These are phyloP conservation scores for Cyanistes caeruleus DNA, from an alignment of 2,113 vertebrate species.

Conservation along the genomic window DNA sequence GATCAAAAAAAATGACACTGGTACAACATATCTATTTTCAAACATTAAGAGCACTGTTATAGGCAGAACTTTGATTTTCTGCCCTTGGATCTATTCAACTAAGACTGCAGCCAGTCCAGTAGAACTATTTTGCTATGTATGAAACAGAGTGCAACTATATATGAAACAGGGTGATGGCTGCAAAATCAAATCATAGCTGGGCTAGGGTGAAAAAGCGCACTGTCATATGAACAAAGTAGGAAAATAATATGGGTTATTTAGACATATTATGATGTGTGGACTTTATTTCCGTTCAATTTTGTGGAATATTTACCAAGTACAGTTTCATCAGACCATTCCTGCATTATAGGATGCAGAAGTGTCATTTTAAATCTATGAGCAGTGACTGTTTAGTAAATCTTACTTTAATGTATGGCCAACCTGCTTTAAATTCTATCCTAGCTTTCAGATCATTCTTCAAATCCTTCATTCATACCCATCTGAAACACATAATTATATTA, in stretches of 20 bases:
- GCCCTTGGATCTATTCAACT: background rate
- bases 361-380: background rate
- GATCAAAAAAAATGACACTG: background rate
- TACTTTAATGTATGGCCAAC: background rate
- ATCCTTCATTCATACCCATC: background rate
- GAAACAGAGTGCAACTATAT: background rate
- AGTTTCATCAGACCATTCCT: background rate
- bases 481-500: slow-evolving; percentile 13
- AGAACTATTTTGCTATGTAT: background rate
- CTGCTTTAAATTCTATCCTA: background rate
- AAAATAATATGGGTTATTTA: background rate
- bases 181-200: background rate
- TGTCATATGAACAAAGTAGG: background rate
- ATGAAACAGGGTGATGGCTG: background rate
- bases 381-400: background rate
- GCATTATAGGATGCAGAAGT: background rate
- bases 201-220: background rate
- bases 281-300: background rate
- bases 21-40: background rate
- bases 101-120: background rate
- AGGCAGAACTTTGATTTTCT: background rate
- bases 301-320: background rate
- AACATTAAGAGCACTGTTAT: background rate
- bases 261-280: background rate
- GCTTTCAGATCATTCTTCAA: slow-evolving; percentile 3